Percentiles rank a stretch among this genome's conserved stretches.
Evolutionary conservation across 2,888 invertebrate genomes (phyloP).

Genomic region (Macrosiphum euphorbiae): DNA sequence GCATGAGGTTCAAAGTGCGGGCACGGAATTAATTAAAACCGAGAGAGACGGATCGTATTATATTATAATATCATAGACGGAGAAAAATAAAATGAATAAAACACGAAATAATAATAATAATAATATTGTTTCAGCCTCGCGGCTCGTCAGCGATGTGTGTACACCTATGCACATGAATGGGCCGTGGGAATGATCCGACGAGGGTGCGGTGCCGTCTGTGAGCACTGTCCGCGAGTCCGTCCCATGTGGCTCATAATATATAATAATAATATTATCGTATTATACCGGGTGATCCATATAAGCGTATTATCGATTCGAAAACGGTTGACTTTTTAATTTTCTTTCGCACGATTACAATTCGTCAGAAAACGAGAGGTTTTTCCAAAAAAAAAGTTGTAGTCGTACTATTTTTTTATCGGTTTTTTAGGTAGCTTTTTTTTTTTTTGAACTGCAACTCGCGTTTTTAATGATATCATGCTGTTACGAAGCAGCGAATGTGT

Average conservation of each 20-base stretch:
- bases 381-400: too few relatives aligned
- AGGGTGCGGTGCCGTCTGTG: constrained; percentile 36
- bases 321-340: too few relatives aligned
- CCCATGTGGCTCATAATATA: not conserved
- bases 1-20: constrained; percentile 52
- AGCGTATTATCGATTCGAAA: not conserved
- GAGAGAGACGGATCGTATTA: not conserved
- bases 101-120: constrained; percentile 50
- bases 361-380: too few relatives aligned
- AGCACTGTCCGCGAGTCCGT: constrained; percentile 32
- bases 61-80: not conserved
- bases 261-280: not conserved
- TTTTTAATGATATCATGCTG: too few relatives aligned
- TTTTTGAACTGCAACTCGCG: too few relatives aligned
- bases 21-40: constrained; percentile 61
- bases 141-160: constrained; percentile 44
- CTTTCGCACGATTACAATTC: too few relatives aligned
- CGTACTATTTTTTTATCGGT: too few relatives aligned
- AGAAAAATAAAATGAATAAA: not conserved
- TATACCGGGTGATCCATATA: not conserved
- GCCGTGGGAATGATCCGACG: constrained; percentile 55
- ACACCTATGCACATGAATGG: constrained; percentile 27
- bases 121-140: constrained; percentile 59
- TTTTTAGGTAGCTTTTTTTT: too few relatives aligned
- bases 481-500: too few relatives aligned